Conservation (phyloP, 1,140 invertebrate genomes). For the Orius insidiosus region DNA sequence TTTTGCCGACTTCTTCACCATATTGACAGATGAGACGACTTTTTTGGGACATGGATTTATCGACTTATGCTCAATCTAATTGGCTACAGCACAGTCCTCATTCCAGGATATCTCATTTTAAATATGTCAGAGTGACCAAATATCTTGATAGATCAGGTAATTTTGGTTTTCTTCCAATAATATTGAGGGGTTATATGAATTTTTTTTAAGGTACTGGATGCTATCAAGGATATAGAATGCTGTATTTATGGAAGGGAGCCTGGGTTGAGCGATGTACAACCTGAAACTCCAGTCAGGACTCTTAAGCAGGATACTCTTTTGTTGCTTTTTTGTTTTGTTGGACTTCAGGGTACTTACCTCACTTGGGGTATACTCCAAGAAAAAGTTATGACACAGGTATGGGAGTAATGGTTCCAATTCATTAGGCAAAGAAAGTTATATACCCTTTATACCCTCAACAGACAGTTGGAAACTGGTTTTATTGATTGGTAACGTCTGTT, state of each 20-base stretch:
- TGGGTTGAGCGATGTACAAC: background rate
- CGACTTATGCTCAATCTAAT: constrained; percentile 60
- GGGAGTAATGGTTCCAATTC: too few relatives aligned
- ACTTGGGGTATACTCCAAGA: constrained; percentile 91
- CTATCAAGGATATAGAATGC: constrained; percentile 33
- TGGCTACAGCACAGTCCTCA: constrained; percentile 74
- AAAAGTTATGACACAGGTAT: constrained; percentile 76
- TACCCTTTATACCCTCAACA: too few relatives aligned
- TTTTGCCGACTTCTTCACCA: background rate
- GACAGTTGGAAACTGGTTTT: too few relatives aligned
- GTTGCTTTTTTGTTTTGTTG: constrained; percentile 64
- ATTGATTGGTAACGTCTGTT: too few relatives aligned
- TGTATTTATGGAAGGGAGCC: constrained; percentile 39
- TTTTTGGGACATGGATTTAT: constrained; percentile 51
- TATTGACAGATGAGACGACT: constrained; percentile 1
- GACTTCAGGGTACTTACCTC: constrained; percentile 77
- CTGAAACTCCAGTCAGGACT: constrained; percentile 5
- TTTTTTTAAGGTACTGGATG: constrained; percentile 35
- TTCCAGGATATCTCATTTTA: constrained; percentile 75
- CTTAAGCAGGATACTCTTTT: constrained; percentile 25
- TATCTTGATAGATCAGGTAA: constrained; percentile 66
- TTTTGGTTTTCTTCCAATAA: constrained; percentile 17
- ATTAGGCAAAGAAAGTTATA: too few relatives aligned
- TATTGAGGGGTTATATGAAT: constrained; percentile 14
- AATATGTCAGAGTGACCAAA: constrained; percentile 60